Conservation (phyloP, 2,888 invertebrate genomes). For the Dicranocentrus wangi region DNA sequence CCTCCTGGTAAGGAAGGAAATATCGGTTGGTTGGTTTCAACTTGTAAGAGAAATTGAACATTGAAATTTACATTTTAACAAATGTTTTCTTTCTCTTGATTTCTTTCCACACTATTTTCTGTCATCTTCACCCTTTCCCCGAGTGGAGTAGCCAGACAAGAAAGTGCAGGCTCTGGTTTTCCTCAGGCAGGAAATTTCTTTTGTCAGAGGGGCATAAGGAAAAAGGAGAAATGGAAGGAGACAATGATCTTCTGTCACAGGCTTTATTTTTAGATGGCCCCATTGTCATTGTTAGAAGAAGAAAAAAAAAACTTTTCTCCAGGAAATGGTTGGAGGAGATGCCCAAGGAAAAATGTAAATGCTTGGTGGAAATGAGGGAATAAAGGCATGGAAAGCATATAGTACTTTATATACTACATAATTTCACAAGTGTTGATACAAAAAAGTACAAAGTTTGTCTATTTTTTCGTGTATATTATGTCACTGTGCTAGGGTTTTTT, state of each 20-base stretch:
- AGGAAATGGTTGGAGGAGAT: no score
- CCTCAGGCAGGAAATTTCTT: not conserved
- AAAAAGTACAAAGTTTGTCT: no score
- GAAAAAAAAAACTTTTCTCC: not conserved
- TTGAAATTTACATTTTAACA: slow-evolving; percentile 15
- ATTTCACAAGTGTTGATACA: no score
- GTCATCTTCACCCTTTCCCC: not conserved
- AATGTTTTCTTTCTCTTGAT: slow-evolving; percentile 5
- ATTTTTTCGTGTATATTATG: no score
- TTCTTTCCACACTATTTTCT: not conserved
- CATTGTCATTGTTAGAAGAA: not conserved
- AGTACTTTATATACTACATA: no score
- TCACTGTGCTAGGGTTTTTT: no score
- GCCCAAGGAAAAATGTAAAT: no score
- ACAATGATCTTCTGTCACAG: not conserved
- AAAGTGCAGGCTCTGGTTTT: no score
- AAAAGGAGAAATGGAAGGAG: not conserved
- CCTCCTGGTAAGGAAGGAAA: not conserved
- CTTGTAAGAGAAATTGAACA: not conserved
- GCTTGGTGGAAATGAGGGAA: no score
- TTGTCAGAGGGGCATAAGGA: not conserved
- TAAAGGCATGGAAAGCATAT: no score
- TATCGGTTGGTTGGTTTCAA: not conserved
- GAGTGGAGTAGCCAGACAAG: not conserved
- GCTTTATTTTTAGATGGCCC: not conserved